Evolutionary conservation across 2,113 vertebrate genomes (phyloP).

Genomic region (Heteronetta atricapilla): DNA sequence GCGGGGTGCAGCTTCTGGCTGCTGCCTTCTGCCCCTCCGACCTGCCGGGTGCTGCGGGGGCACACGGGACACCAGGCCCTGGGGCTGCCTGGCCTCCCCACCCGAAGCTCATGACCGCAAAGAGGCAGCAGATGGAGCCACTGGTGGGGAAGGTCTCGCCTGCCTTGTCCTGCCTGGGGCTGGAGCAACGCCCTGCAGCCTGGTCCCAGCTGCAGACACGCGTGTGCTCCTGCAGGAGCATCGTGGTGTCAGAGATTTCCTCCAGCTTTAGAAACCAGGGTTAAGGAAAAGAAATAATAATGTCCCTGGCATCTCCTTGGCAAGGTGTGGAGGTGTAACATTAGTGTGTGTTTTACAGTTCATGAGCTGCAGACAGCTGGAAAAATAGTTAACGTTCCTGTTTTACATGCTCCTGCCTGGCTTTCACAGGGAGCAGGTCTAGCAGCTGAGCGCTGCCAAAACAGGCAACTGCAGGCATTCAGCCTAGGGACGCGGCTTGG

Average conservation of each 20-base stretch:
- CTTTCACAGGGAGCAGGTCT: not conserved
- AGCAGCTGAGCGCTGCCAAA: constrained; percentile 41
- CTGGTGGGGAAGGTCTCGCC: not conserved
- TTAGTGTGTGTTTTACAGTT: not conserved
- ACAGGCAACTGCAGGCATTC: constrained; percentile 39
- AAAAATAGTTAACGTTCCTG: constrained; percentile 42
- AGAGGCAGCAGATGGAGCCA: not conserved
- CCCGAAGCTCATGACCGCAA: not conserved
- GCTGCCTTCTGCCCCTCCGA: accelerated
- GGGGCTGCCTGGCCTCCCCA: not conserved
- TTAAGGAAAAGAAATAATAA: not conserved
- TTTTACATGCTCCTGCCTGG: constrained; percentile 25
- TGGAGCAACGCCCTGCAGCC: not conserved
- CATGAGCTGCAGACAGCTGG: constrained; percentile 6
- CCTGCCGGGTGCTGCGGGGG: not conserved
- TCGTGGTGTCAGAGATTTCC: not conserved
- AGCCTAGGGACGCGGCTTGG: not conserved
- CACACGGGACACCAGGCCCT: accelerated
- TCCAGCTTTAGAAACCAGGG: not conserved
- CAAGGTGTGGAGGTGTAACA: not conserved
- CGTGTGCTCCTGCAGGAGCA: not conserved
- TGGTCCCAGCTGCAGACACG: not conserved
- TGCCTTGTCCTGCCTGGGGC: not conserved
- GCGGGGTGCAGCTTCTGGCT: not conserved
- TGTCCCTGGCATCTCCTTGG: constrained; percentile 9